Evolutionary conservation across 2,888 invertebrate genomes (phyloP), one percentile per base, ranked within the genome.

Genomic region (Biston betularia): DNA sequence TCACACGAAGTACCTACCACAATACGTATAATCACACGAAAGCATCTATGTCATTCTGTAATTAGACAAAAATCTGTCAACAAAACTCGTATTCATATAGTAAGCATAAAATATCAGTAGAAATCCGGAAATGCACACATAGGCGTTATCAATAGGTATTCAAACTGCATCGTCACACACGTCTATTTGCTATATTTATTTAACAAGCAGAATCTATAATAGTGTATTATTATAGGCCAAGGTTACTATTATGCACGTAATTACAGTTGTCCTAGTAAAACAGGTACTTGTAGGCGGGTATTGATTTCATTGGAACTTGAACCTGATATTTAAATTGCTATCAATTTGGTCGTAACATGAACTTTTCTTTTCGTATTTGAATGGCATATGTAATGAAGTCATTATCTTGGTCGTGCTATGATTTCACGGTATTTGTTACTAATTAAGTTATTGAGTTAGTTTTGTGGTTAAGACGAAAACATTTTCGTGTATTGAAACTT

Each of bases 71-170:
- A 11, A 24, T 11, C 15, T 53, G 9, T 40, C 53, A 40, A 42
- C 54, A 44, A 33, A 44, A 33, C 12, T 4, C 9, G 12, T 24
- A 15, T 7, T 3, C 6, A 12, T 42, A 33, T 12, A 5, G 40
- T 40, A 53, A n/a, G 24, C 33, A 38, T 53, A 42, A 42, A 54
- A 12, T 42, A 12, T 6, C 33, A 75, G 74, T 77, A 75, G 70
- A 57, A 61, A 69, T 63, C 72, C 75, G 75, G 76, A 78, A 77
- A 77, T 74, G 62, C 69, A 67, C 71, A 71, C 70, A 68, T 63
- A 57, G 15, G 53, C 62, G 40, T 15, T 53, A 53, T 40, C 40
- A 53, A 15, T 53, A 33, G 14, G 6, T 24, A 4, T 15, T 46
- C 42, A 63, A 49, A 33, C 53, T 46, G 49, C 48, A 11, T 56